Evolutionary conservation across 2,888 invertebrate species (phyloP).

Genomic region (Escarpia spicata): DNA sequence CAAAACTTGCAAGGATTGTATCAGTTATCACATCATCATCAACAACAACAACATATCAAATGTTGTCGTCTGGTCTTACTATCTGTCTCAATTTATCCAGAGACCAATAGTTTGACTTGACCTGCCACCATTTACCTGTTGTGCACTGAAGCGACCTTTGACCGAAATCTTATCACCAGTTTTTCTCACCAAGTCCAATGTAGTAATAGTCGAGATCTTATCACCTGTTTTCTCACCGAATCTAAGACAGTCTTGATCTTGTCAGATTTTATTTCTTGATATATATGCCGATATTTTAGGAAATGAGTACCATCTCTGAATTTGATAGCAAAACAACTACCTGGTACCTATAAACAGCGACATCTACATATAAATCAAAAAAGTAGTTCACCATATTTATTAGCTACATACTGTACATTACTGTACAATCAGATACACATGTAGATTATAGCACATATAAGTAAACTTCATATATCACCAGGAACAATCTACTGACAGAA

Average conservation of each 20-base stretch:
- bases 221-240: not conserved
- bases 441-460: not conserved
- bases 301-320: not conserved
- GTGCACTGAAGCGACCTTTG: not conserved
- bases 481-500: not conserved
- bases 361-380: not conserved
- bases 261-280: not conserved
- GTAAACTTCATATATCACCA: not conserved
- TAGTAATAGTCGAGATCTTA: not conserved
- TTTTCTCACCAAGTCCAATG: not conserved
- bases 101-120: not conserved
- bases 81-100: not conserved
- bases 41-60: too few relatives aligned
- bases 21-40: not conserved
- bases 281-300: not conserved
- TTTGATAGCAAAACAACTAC: not conserved
- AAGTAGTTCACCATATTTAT: not conserved
- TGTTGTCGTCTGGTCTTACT: too few relatives aligned
- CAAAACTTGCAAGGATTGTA: not conserved
- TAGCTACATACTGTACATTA: not conserved
- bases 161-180: not conserved
- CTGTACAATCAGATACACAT: not conserved
- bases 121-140: not conserved
- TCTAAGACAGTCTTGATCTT: not conserved
- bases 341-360: not conserved